A percentile compares a stretch with the other conserved stretches of the same genome.
Evolutionary conservation across 1,140 invertebrate species (phyloP).

Genomic region (Drosophila cardini): DNA sequence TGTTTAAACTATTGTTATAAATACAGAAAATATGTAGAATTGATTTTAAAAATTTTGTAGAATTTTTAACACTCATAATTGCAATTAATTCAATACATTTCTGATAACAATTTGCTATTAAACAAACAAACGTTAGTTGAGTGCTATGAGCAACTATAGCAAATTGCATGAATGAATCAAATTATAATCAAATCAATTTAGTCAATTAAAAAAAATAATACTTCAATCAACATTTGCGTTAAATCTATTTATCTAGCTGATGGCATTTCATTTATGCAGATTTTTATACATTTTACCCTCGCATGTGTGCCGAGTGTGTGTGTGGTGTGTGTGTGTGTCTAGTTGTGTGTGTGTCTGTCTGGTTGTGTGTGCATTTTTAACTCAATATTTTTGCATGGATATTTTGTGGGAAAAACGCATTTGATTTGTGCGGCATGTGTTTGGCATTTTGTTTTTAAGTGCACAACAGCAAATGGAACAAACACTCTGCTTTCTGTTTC

Average conservation of each 20-base stretch:
- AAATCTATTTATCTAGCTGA: slow-evolving; percentile 29
- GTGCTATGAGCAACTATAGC: not conserved
- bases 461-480: slow-evolving; percentile 19
- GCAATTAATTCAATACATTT: not conserved
- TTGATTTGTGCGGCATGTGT: slow-evolving; percentile 64
- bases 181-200: slow-evolving; percentile 35
- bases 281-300: slow-evolving; percentile 25
- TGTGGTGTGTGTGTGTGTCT: not conserved
- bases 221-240: slow-evolving; percentile 5
- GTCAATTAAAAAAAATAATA: slow-evolving; percentile 10
- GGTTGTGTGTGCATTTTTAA: slow-evolving; percentile 1
- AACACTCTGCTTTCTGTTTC: slow-evolving; percentile 43
- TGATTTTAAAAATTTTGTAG: not conserved
- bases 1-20: not conserved
- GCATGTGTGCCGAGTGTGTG: not conserved
- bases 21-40: not conserved
- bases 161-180: slow-evolving; percentile 7
- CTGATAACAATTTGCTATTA: not conserved
- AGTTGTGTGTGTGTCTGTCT: not conserved
- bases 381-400: slow-evolving; percentile 39
- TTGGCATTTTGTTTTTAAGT: slow-evolving; percentile 62
- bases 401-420: slow-evolving; percentile 40
- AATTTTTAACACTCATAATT: no score
- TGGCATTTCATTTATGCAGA: slow-evolving; percentile 1
- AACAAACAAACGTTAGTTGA: not conserved